These are phyloP conservation scores for Heteromurus nitidus DNA, from an alignment of 2,888 invertebrate species.

Conservation along the genomic window DNA sequence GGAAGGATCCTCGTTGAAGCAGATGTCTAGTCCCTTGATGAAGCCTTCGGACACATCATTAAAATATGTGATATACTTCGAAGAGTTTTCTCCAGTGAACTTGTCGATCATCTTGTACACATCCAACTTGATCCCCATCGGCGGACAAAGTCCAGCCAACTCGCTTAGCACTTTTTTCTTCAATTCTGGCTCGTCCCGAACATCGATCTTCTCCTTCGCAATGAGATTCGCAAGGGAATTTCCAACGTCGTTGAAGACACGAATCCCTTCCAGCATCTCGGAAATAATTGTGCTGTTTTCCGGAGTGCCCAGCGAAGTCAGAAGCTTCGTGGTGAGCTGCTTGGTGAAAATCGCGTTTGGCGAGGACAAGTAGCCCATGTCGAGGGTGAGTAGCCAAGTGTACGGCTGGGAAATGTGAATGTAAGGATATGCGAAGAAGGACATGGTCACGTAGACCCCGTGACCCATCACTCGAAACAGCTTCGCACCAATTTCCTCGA, in stretches of 20 bases:
- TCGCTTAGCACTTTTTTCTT: not conserved
- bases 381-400: too few relatives aligned
- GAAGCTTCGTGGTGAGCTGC: too few relatives aligned
- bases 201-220: not conserved
- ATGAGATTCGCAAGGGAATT: not conserved
- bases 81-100: slow-evolving; percentile 9
- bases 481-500: slow-evolving; percentile 25
- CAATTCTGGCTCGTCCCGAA: not conserved
- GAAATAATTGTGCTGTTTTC: not conserved
- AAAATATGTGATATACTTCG: not conserved
- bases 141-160: slow-evolving; percentile 24
- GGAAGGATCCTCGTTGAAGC: slow-evolving; percentile 18
- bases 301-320: too few relatives aligned
- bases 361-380: too few relatives aligned
- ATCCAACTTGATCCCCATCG: slow-evolving; percentile 33
- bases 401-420: too few relatives aligned
- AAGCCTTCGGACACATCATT: not conserved
- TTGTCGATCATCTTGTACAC: not conserved
- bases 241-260: not conserved
- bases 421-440: slow-evolving; percentile 22
- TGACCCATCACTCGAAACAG: slow-evolving; percentile 26
- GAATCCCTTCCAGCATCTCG: not conserved
- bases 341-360: too few relatives aligned
- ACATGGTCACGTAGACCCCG: slow-evolving; percentile 20
- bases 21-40: not conserved